Evolutionary conservation across 2,797 vertebrate species (phyloP).

Genomic region (Lepus townsendii): DNA sequence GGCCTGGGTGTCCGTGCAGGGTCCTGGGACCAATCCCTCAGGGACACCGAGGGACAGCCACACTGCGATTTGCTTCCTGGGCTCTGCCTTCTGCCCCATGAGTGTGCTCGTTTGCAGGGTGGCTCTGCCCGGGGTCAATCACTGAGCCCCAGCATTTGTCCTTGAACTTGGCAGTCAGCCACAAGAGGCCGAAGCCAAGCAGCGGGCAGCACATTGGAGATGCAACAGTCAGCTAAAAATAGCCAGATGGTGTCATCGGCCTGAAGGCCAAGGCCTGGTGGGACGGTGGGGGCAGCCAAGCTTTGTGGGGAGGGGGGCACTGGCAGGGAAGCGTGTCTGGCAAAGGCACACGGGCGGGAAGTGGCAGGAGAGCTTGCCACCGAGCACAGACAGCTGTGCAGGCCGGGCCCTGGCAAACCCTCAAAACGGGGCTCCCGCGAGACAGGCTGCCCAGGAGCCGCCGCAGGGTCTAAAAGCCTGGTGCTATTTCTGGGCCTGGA

Average conservation of each 20-base stretch:
- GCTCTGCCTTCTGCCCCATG: background rate
- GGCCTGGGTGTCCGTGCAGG: background rate
- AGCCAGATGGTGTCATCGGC: slow-evolving; percentile 37
- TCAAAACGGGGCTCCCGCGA: background rate
- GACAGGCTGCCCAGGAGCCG: background rate
- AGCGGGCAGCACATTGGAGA: background rate
- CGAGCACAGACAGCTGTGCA: background rate
- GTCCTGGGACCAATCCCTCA: background rate
- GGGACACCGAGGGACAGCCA: background rate
- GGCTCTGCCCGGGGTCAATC: background rate
- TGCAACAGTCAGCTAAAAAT: background rate
- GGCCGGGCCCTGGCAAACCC: background rate
- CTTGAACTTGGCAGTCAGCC: background rate
- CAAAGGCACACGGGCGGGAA: background rate
- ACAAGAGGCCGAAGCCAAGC: background rate
- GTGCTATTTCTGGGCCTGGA: slow-evolving; percentile 49
- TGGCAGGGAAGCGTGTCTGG: background rate
- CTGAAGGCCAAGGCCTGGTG: background rate
- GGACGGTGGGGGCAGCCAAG: background rate
- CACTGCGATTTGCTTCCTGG: background rate
- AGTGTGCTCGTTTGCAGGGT: background rate
- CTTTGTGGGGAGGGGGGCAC: background rate
- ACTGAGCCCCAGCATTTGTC: background rate
- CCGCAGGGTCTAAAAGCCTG: slow-evolving; percentile 34
- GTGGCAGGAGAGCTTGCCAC: background rate